Evolutionary conservation across 2,888 invertebrate genomes (phyloP).

Genomic region (Hedya salicella): DNA sequence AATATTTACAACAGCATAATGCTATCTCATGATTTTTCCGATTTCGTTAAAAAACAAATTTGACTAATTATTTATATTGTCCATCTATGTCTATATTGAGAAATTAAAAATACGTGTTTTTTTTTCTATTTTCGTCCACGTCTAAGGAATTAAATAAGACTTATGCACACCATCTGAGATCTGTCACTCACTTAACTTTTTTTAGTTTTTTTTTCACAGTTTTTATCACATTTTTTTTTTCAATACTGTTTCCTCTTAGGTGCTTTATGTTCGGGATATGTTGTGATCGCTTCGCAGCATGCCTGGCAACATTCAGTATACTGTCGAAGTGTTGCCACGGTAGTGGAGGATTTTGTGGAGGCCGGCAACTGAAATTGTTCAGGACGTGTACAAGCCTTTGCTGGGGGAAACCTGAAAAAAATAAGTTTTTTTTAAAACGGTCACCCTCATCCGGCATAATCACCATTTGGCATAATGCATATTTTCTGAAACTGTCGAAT

Average conservation of each 20-base stretch:
- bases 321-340: constrained; percentile 56
- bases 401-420: constrained; percentile 67
- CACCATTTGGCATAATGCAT: no score
- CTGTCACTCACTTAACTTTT: constrained; percentile 80
- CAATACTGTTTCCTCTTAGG: constrained; percentile 75
- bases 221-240: constrained; percentile 79
- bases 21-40: constrained; percentile 55
- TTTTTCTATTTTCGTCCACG: constrained; percentile 63
- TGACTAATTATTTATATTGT: constrained; percentile 58
- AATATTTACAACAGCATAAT: constrained; percentile 64
- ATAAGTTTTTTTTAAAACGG: no score
- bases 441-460: no score
- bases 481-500: no score
- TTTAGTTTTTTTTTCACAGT: constrained; percentile 73
- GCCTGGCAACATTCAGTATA: constrained; percentile 52
- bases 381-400: constrained; percentile 75
- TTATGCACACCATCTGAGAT: constrained; percentile 79
- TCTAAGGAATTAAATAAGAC: constrained; percentile 74
- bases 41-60: constrained; percentile 58
- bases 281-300: constrained; percentile 53
- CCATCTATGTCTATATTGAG: constrained; percentile 52
- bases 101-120: constrained; percentile 54
- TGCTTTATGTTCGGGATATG: constrained; percentile 57
- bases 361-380: constrained; percentile 72
- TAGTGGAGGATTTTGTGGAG: constrained; percentile 65